These are phyloP conservation scores for Cisticola juncidis DNA, from an alignment of 2,113 vertebrate genomes.

Conservation along the genomic window DNA sequence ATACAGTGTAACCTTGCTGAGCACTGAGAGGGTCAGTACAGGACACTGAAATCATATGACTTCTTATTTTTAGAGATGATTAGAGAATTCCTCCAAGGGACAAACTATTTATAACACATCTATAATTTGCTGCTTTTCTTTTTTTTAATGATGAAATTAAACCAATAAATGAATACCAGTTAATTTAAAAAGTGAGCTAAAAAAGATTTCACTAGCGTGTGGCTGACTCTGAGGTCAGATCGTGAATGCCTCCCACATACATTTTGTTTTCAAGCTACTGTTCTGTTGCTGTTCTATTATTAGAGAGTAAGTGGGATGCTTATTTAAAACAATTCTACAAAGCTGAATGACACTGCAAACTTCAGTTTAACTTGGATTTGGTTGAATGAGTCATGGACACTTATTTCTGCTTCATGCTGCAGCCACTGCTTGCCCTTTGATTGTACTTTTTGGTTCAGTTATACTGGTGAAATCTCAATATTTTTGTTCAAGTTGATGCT, in stretches of 20 bases:
- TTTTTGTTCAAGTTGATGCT: not conserved
- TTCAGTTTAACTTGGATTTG: constrained; percentile 33
- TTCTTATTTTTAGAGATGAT: constrained; percentile 52
- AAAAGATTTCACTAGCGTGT: not conserved
- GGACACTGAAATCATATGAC: not conserved
- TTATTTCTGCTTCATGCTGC: not conserved
- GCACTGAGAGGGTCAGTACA: not conserved
- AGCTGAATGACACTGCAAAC: not conserved
- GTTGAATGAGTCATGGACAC: not conserved
- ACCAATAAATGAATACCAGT: not conserved
- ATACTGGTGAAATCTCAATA: not conserved
- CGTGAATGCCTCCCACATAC: not conserved
- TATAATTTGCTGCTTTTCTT: not conserved
- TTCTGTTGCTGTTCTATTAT: constrained; percentile 10
- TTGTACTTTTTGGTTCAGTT: not conserved
- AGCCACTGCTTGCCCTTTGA: constrained; percentile 1
- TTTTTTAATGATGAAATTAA: not conserved
- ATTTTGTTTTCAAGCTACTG: constrained; percentile 17
- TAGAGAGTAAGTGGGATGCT: constrained; percentile 30
- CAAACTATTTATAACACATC: not conserved
- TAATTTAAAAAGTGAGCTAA: not conserved
- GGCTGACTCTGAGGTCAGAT: not conserved
- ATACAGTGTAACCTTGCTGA: not conserved
- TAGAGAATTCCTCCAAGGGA: constrained; percentile 21
- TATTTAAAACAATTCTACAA: constrained; percentile 37